Evolutionary conservation across 92 coral and sea anemone genomes (phyloP).

Genomic region (Paramuricea clavata): DNA sequence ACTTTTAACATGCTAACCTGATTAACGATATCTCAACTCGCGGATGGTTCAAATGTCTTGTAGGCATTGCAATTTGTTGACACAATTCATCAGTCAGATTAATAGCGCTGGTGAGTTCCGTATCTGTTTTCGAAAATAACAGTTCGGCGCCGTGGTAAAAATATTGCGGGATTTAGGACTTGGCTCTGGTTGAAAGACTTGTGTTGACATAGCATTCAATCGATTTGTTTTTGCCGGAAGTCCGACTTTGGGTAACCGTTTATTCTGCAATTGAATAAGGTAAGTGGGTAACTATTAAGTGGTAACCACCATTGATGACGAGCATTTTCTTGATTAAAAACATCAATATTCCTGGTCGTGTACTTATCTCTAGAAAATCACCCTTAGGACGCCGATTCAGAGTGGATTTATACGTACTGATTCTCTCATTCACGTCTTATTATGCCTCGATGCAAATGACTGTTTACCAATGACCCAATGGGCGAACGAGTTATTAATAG

Average conservation of each 20-base stretch:
- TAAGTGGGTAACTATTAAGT: too few species aligned
- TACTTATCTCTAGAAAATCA: not conserved
- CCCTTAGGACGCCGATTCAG: too few species aligned
- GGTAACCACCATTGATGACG: too few species aligned
- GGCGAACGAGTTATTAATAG: not conserved
- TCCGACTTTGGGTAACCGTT: not conserved
- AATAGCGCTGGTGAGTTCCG: not conserved
- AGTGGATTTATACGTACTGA: not conserved
- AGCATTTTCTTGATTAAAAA: not conserved
- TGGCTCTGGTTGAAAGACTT: not conserved
- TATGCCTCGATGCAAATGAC: not conserved
- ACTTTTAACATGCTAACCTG: constrained; percentile 6
- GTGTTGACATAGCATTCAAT: not conserved
- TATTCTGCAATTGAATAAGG: not conserved
- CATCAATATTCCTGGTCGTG: not conserved
- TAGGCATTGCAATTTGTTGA: constrained; percentile 17
- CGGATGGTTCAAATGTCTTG: constrained; percentile 13
- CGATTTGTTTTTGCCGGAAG: constrained; percentile 2
- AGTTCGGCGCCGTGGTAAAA: not conserved
- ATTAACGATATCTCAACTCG: constrained; percentile 11
- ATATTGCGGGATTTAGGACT: not conserved
- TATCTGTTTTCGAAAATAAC: constrained; percentile 14
- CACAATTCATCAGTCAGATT: constrained; percentile 18
- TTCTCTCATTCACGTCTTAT: not conserved
- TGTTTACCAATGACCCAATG: too few species aligned